Evolutionary conservation across 2,888 invertebrate genomes (phyloP), one percentile per base, ranked within the genome.

Genomic region (Heliconius hortense): DNA sequence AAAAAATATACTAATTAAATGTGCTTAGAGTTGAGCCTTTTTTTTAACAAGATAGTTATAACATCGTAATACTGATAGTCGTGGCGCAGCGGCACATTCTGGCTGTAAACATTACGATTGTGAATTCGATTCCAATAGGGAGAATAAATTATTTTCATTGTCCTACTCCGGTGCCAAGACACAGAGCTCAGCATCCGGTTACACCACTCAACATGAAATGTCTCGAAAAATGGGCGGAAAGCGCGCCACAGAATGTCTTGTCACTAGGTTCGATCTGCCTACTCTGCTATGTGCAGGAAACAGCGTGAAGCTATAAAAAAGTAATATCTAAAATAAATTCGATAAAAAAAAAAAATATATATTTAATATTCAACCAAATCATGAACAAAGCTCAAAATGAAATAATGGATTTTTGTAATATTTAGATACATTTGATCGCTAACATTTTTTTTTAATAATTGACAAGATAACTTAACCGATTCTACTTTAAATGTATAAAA

Each of bases 321-420:
- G 15, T 43, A 24, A 59, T 59, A 59, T 59, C 56, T 59, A 59
- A 59, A 59, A 59, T 11, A n/a, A 59, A n/a, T 59, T 59, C 24
- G 43, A 43, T 59, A 24, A 24, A n/a, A 59, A 10, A 59, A 1
- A 59, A 24, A n/a, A 24, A 24, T 28, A 26, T 15, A 5, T 64
- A 39, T 64, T 4, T 21, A 35, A 39, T n/a, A 66, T 64, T 35
- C n/a, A 39, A n/a, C 35, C 11, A 35, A 24, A 13, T n/a, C n/a
- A 39, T 64, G 66, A 66, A 39, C 39, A 66, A 39, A 43, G 66
- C 66, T 66, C 66, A 66, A 66, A 66, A 39, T 35, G 48, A 13
- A 39, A 48, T n/a, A 64, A 10, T 4, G 11, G 31, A 35, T 4
- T 64, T 63, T 21, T 64, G 35, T 64, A 35, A n/a, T 64, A 10